A percentile compares a stretch with the other conserved stretches of the same genome.
These are phyloP conservation scores for Tenthredo scrophulariae DNA, from an alignment of 2,888 invertebrate genomes.

Conservation along the genomic window DNA sequence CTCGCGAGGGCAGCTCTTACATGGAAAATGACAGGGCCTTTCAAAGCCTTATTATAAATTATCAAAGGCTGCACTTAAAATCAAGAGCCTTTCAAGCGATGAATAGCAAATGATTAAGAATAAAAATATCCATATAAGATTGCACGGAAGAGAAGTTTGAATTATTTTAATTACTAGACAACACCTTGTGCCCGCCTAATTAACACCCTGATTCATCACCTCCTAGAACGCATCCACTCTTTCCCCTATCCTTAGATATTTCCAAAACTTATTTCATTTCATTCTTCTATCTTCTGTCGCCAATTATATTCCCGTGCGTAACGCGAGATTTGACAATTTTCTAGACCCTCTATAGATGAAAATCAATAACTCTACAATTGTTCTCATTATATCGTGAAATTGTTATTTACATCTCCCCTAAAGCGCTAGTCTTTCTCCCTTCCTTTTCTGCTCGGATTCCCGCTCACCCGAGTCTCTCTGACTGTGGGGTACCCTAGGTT, in stretches of 20 bases:
- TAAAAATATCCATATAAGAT: slow-evolving; percentile 65
- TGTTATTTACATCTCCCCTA: slow-evolving; percentile 51
- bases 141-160: slow-evolving; percentile 67
- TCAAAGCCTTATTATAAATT: slow-evolving; percentile 73
- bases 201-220: slow-evolving; percentile 26
- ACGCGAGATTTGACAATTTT: not conserved
- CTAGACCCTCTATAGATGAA: not conserved
- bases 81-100: slow-evolving; percentile 77
- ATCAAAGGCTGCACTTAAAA: slow-evolving; percentile 76
- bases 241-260: not conserved
- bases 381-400: slow-evolving; percentile 56
- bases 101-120: slow-evolving; percentile 76
- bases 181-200: slow-evolving; percentile 37
- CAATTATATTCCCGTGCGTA: not conserved
- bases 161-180: slow-evolving; percentile 70
- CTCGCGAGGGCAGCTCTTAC: slow-evolving; percentile 59
- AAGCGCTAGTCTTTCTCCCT: slow-evolving; percentile 34
- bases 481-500: not conserved
- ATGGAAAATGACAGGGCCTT: slow-evolving; percentile 68
- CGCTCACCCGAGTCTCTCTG: not conserved
- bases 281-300: not conserved
- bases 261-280: not conserved
- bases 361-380: slow-evolving; percentile 56
- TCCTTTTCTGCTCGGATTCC: slow-evolving; percentile 25
- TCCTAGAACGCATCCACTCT: not conserved